Evolutionary conservation across 2,797 vertebrate species (phyloP).

Genomic region (Liparis tanakae): DNA sequence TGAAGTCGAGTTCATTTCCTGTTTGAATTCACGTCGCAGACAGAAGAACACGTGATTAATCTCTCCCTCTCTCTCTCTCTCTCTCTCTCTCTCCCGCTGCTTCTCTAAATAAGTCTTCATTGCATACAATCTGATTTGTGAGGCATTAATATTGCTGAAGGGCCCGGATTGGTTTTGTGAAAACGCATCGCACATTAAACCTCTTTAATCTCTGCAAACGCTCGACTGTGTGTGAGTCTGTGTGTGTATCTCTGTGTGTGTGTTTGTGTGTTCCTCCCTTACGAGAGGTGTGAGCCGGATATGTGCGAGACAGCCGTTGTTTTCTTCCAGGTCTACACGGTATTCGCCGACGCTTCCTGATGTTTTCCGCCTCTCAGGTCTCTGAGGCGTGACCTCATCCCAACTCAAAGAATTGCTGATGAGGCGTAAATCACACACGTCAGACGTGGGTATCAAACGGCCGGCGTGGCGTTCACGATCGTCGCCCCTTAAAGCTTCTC

Average conservation of each 20-base stretch:
- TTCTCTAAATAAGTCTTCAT: conserved; percentile 34
- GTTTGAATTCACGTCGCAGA: conserved; percentile 1
- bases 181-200: conserved; percentile 36
- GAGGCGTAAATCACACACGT: conserved; percentile 9
- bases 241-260: conserved; percentile 16
- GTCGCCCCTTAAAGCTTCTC: conserved; percentile 54
- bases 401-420: conserved; percentile 15
- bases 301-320: conserved; percentile 40
- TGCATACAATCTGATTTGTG: conserved; percentile 59
- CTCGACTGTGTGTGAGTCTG: conserved; percentile 9
- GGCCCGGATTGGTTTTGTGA: conserved; percentile 36
- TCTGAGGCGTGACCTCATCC: not conserved
- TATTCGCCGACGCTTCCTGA: conserved; percentile 44
- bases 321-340: conserved; percentile 15
- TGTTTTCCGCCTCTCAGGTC: conserved; percentile 38
- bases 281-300: conserved; percentile 42
- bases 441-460: not conserved
- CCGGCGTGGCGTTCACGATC: not conserved
- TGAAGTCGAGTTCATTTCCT: conserved; percentile 10
- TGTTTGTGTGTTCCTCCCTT: conserved; percentile 5
- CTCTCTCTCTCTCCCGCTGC: conserved; percentile 12
- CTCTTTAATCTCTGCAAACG: conserved; percentile 46
- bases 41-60: conserved; percentile 16
- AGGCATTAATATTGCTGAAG: conserved; percentile 51
- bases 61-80: conserved; percentile 13